Evolutionary conservation across 2,888 invertebrate genomes (phyloP).

Genomic region (Synanthedon tipuliformis): DNA sequence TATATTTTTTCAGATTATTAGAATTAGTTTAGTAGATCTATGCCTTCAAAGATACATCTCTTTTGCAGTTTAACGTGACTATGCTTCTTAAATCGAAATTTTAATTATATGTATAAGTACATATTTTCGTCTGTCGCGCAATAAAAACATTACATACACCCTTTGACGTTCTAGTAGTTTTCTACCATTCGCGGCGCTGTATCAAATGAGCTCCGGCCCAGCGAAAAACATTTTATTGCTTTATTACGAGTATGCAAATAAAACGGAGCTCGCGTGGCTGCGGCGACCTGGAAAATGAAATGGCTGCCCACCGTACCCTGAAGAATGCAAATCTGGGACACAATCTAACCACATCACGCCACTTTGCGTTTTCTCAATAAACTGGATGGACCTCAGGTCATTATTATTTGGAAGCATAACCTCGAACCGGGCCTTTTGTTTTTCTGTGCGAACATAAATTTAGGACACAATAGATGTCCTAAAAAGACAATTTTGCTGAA

Average conservation of each 20-base stretch:
- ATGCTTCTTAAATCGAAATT: too few species aligned
- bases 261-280: slow-evolving; percentile 26
- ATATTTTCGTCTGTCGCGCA: not conserved
- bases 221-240: slow-evolving; percentile 32
- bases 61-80: too few species aligned
- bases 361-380: slow-evolving; percentile 10
- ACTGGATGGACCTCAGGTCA: not conserved
- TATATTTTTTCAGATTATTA: too few species aligned
- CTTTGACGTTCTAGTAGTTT: slow-evolving; percentile 7
- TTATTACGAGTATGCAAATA: slow-evolving; percentile 42
- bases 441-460: too few species aligned
- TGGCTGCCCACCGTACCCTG: slow-evolving; percentile 25
- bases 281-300: slow-evolving; percentile 33
- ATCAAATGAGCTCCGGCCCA: slow-evolving; percentile 19
- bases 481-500: too few species aligned
- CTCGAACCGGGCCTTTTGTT: too few species aligned
- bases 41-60: too few species aligned
- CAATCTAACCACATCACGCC: slow-evolving; percentile 28
- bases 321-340: slow-evolving; percentile 41
- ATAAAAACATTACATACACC: not conserved
- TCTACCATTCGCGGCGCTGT: slow-evolving; percentile 9
- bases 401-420: not conserved
- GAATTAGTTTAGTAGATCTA: too few species aligned
- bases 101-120: too few species aligned
- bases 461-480: too few species aligned